Evolutionary conservation across 2,113 vertebrate species (phyloP).

Genomic region (Tupaia tana): DNA sequence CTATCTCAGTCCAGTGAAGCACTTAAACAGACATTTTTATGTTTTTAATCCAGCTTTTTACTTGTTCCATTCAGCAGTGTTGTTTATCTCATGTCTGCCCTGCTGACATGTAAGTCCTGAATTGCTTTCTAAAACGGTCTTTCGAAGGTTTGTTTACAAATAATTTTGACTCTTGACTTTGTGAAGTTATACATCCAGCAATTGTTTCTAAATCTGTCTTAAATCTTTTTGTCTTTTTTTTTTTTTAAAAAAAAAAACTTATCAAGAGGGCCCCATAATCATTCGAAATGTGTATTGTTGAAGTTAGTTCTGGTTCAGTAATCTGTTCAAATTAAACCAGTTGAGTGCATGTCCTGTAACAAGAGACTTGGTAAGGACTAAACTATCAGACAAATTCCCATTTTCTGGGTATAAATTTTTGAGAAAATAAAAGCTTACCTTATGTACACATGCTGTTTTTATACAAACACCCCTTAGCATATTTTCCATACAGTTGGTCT

Average conservation of each 20-base stretch:
- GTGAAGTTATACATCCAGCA: slow-evolving; percentile 25
- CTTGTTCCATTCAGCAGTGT: slow-evolving; percentile 12
- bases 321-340: slow-evolving; percentile 23
- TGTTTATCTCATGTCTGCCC: slow-evolving; percentile 58
- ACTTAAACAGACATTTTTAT: slow-evolving; percentile 55
- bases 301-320: neutral
- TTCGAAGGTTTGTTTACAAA: slow-evolving; percentile 63
- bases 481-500: neutral
- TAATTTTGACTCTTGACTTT: slow-evolving; percentile 44
- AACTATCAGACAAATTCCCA: neutral
- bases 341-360: neutral
- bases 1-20: neutral
- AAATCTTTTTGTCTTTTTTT: slow-evolving; percentile 26
- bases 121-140: slow-evolving; percentile 53
- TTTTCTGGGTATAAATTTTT: neutral
- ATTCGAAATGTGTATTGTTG: neutral
- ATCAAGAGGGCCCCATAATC: neutral
- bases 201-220: slow-evolving; percentile 34
- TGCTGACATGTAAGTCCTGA: slow-evolving; percentile 44
- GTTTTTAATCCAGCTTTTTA: slow-evolving; percentile 51
- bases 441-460: neutral
- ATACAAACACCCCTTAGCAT: neutral
- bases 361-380: neutral
- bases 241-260: neutral
- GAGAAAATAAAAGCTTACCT: neutral